Evolutionary conservation across 2,113 vertebrate genomes (phyloP).

Genomic region (Ahaetulla prasina): DNA sequence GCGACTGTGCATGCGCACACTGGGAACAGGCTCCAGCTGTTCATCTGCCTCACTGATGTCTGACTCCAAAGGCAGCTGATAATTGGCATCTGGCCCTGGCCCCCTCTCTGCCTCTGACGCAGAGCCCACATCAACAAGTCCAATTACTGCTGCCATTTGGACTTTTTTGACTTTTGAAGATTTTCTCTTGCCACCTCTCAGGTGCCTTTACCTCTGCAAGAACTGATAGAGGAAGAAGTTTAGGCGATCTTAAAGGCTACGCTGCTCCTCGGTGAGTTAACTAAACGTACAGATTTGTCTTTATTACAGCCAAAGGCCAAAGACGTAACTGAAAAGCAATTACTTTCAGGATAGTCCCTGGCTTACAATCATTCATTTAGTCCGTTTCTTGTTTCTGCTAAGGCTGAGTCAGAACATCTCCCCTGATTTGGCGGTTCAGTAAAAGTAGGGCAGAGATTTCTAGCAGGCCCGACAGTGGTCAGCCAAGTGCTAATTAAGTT

Average conservation of each 20-base stretch:
- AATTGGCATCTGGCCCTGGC: no score
- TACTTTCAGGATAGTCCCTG: not conserved
- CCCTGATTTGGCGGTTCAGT: not conserved
- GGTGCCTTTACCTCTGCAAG: conserved; percentile 1
- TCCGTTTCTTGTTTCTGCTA: no score
- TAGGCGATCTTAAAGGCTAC: not conserved
- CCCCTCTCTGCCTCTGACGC: no score
- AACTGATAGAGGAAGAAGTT: conserved; percentile 1
- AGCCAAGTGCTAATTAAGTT: not conserved
- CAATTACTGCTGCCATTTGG: not conserved
- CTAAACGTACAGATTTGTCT: not conserved
- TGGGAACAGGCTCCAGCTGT: no score
- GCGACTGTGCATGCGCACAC: no score
- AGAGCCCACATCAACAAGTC: no score
- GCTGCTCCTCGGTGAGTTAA: not conserved
- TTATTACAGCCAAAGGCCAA: not conserved
- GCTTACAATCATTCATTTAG: not conserved
- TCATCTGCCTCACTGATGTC: no score
- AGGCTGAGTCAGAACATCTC: not conserved
- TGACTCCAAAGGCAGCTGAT: no score
- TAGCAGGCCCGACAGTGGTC: not conserved
- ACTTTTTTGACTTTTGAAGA: not conserved
- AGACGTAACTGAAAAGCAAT: not conserved
- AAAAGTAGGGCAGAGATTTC: not conserved
- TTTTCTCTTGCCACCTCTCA: not conserved